Evolutionary conservation across 2,113 vertebrate genomes (phyloP).

Genomic region (Sula dactylatra): DNA sequence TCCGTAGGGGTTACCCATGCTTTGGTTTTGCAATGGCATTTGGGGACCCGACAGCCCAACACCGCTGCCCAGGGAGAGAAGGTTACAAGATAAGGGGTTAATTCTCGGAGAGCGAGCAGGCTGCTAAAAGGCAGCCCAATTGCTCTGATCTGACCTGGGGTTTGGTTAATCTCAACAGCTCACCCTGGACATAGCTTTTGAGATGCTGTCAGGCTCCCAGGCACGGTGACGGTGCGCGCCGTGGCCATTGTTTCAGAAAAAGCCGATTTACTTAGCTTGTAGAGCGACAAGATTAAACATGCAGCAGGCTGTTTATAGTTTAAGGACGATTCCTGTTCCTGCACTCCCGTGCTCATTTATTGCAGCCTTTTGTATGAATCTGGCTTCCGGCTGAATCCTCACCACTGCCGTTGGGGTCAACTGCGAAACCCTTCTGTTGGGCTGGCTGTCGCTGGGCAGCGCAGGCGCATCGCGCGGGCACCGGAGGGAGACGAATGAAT

Average conservation of each 20-base stretch:
- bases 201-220: background rate
- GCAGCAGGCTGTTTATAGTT: background rate
- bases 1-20: background rate
- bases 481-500: background rate
- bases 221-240: background rate
- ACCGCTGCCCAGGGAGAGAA: accelerated
- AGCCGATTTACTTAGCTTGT: background rate
- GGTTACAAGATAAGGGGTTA: background rate
- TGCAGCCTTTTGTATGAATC: background rate
- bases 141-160: background rate
- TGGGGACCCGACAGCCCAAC: background rate
- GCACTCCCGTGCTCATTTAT: background rate
- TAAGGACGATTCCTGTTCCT: background rate
- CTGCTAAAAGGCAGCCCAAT: background rate
- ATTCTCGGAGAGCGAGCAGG: background rate
- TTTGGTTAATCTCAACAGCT: background rate
- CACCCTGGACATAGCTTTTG: background rate
- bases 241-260: background rate
- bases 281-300: background rate
- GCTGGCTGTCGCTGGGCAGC: background rate
- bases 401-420: background rate
- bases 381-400: background rate
- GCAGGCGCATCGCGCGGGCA: background rate
- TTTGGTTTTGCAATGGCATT: background rate
- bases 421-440: background rate